Base-by-base conservation (phyloP, 2,888 invertebrate species). In the Synergus japonicus region DNA sequence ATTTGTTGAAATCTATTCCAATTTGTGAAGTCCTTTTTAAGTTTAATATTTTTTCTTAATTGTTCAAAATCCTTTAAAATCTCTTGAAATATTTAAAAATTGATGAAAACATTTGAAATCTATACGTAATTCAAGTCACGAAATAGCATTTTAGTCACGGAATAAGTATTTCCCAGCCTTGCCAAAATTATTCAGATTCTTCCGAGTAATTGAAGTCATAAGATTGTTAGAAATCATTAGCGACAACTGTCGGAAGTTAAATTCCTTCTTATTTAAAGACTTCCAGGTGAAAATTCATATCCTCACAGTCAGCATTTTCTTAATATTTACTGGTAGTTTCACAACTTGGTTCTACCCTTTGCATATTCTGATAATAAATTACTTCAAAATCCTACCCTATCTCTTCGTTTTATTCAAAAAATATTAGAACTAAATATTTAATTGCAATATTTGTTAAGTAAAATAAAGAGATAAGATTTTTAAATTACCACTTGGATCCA, bases 101-200 rank as follows among this genome's bases (percentile, higher is more conserved):
- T 37, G 0, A 37, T 37, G 5, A 5, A 37, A 37, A 37, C 37
- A 3, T 37, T 37, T 37, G 37, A 37, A 37, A 37, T 37, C 37
- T 37, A 0, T 4, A 7, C 37, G 29, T 29, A 29, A 37, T 37
- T 8, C 2, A 8, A 65, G 41, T 41, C n/a, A 15, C n/a, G n/a
- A 65, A 29, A 63, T 63, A 29, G 13, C 37, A 37, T 66, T 43
- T 18, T 12, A 29, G n/a, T 66, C 15, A 22, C 12, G 9, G 22
- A 60, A 22, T 22, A 22, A 60, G 12, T 22, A 60, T 60, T 60
- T 9, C 60, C 12, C 22, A 22, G 22, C 69, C 15, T 69, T 69
- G 69, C 49, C 29, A 49, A 69, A 69, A 69, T 69, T 69, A 69
- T 69, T 69, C 13, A 29, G 29, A 69, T 69, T 49, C 37, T 69